phyloP scores from a whole-genome alignment of 2,113 vertebrate species.

The Heterocephalus glaber region DNA sequence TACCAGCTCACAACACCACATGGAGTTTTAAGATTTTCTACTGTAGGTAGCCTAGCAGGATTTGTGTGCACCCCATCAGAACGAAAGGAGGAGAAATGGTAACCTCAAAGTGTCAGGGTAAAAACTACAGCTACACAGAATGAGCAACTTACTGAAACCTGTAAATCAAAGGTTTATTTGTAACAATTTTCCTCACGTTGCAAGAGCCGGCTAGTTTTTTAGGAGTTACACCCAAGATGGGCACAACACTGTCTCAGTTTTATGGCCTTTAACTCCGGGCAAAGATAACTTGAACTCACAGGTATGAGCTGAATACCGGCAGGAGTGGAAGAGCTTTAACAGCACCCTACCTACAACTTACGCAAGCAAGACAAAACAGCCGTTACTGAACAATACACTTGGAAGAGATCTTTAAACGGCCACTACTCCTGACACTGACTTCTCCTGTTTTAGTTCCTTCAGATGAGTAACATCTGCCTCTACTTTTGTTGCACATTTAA shows the following conservation, averaged over 20 bases:
- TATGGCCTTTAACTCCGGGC: slow-evolving; percentile 87
- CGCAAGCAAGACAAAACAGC: slow-evolving; percentile 82
- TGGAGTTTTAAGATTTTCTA: slow-evolving; percentile 95
- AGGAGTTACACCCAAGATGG: slow-evolving; percentile 87
- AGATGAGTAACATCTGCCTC: slow-evolving; percentile 88
- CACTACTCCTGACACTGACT: slow-evolving; percentile 80
- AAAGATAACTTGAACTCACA: slow-evolving; percentile 89
- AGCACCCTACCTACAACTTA: slow-evolving; percentile 87
- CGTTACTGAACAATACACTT: slow-evolving; percentile 82
- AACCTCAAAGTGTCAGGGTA: slow-evolving; percentile 86
- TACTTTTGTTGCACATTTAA: slow-evolving; percentile 87
- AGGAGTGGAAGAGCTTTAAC: slow-evolving; percentile 87
- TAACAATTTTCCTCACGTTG: slow-evolving; percentile 79
- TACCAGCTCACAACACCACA: slow-evolving; percentile 97
- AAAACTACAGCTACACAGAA: slow-evolving; percentile 85
- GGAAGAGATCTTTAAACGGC: slow-evolving; percentile 72
- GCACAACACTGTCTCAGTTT: slow-evolving; percentile 89
- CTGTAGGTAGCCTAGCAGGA: slow-evolving; percentile 90
- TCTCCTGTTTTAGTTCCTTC: slow-evolving; percentile 78
- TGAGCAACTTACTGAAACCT: slow-evolving; percentile 80
- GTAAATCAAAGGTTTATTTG: slow-evolving; percentile 87
- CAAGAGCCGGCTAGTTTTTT: slow-evolving; percentile 86
- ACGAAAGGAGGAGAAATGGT: slow-evolving; percentile 87
- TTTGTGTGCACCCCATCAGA: slow-evolving; percentile 89
- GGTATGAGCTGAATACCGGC: slow-evolving; percentile 84